Base-by-base conservation (phyloP, 2,113 vertebrate species). In the Oceanodroma tethys region DNA sequence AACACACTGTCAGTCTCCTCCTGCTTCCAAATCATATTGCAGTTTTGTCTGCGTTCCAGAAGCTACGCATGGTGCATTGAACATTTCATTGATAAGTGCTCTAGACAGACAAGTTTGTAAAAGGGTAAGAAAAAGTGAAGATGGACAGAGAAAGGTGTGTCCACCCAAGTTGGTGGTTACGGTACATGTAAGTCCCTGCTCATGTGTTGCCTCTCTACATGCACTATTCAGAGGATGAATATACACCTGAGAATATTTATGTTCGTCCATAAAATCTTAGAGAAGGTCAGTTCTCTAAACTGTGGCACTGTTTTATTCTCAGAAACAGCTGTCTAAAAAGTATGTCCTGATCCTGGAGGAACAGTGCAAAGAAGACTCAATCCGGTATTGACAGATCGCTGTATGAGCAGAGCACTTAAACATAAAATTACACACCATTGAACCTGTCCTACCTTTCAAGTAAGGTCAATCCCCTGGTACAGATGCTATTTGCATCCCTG, bases 151-250 rank as follows among this genome's bases (percentile, higher is more conserved):
- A 83, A 90, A 60, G 27, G 38, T 45, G 29, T 60, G 45, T 52
- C 18, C 70, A n/a, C 23, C 29, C 40, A 38, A 59, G 32, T 10
- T 3, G 1, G 43, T 2, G 1, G 36, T 74, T 67, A 45, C 1
- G 2, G 43, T 40, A 53, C 3, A 0, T 55, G 0, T 32, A 36
- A 32, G 30, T 66, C 32, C 42, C 14, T 29, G 60, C 53, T 67
- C 38, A 45, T 23, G 7, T 36, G 40, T 26, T 78, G 40, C 25
- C 34, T 80, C 58, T 72, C 26, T n/a, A 7, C 2, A 1, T 60
- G 67, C 22, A 15, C 40, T 86, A 19, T 52, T 81, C 60, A 74
- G 60, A 40, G 53, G 53, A 36, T 66, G 47, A 63, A 55, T 42
- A 56, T 23, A 74, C 47, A 47, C 34, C 11, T 47, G 34, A 59